A percentile compares a stretch with the other conserved stretches of the same genome.
phyloP scores from a whole-genome alignment of 2,797 vertebrate species.

The Sebastolobus alascanus region DNA sequence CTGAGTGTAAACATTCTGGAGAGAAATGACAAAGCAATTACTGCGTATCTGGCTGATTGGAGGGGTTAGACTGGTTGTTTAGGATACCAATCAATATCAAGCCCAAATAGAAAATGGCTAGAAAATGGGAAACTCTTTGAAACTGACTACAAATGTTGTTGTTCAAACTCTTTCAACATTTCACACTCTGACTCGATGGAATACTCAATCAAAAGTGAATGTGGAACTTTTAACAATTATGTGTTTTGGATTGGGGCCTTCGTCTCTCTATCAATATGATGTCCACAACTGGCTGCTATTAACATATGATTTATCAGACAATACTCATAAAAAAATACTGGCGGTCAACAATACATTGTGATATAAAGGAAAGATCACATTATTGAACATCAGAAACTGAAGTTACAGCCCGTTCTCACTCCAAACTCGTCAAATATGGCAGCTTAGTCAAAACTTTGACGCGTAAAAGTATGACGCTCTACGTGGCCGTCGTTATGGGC shows the following conservation, averaged over 20 bases:
- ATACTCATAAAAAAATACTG: not conserved
- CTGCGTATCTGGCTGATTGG: constrained; percentile 45
- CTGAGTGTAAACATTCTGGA: constrained; percentile 55
- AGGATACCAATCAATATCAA: constrained; percentile 53
- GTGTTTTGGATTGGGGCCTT: not conserved
- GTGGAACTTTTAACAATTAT: not conserved
- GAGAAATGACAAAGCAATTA: constrained; percentile 58
- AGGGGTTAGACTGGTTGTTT: constrained; percentile 39
- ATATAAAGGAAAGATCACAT: not conserved
- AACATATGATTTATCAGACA: not conserved
- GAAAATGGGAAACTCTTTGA: constrained; percentile 6
- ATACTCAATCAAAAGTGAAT: not conserved
- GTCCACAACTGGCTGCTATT: not conserved
- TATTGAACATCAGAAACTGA: not conserved
- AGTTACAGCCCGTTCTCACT: not conserved
- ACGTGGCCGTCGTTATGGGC: not conserved
- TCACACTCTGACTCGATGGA: not conserved
- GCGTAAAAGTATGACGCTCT: no score
- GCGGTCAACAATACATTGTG: not conserved
- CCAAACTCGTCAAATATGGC: no score
- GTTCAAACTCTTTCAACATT: not conserved
- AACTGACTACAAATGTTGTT: constrained; percentile 13
- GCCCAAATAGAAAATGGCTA: constrained; percentile 15
- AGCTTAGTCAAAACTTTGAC: no score
- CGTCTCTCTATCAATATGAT: not conserved